These are phyloP conservation scores for Pterostichus niger DNA, from an alignment of 2,888 invertebrate species.

Conservation along the genomic window DNA sequence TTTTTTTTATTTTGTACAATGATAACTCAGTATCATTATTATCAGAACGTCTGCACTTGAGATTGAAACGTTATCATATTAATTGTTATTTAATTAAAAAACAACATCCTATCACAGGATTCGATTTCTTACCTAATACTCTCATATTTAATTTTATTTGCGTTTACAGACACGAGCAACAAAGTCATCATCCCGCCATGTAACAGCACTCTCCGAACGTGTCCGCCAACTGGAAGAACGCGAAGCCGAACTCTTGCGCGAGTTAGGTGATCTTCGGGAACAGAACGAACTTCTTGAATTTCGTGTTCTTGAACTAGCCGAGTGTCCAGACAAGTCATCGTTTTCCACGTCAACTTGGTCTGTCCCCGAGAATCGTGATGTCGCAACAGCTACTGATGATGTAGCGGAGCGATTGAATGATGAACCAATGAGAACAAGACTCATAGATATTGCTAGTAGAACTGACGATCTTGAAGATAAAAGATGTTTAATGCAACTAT, in stretches of 20 bases:
- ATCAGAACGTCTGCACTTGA: no score
- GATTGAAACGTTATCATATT: no score
- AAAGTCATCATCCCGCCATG: constrained; percentile 72
- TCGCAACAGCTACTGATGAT: constrained; percentile 58
- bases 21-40: no score
- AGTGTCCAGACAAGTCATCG: constrained; percentile 77
- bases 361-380: background rate
- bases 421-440: constrained; percentile 73
- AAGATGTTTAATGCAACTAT: constrained; percentile 82
- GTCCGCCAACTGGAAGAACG: constrained; percentile 77
- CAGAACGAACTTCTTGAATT: constrained; percentile 91
- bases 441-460: constrained; percentile 73
- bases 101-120: no score
- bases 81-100: no score
- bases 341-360: constrained; percentile 50
- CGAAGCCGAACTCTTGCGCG: constrained; percentile 82
- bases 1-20: no score
- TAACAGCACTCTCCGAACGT: constrained; percentile 74
- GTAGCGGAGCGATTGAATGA: constrained; percentile 71
- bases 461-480: constrained; percentile 79
- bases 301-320: constrained; percentile 87
- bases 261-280: constrained; percentile 86
- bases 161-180: constrained; percentile 71
- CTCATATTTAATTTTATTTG: background rate
- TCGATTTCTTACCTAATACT: no score